Conservation (phyloP, 2,797 vertebrate species). For the Cuniculus paca region DNA sequence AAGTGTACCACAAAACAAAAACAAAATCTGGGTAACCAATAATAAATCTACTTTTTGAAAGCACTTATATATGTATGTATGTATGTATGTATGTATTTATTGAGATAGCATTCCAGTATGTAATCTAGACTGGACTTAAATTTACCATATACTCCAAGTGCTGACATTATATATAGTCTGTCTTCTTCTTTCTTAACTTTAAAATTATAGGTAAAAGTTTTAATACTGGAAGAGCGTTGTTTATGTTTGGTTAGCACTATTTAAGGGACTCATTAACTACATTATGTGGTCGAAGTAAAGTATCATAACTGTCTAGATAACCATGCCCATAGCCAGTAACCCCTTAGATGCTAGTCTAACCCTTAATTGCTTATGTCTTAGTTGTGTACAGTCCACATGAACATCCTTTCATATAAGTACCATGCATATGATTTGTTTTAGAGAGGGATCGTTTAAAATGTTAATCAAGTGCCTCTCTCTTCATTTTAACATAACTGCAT, state of each 20-base stretch:
- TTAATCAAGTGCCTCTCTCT: background rate
- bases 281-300: background rate
- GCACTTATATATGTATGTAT: background rate
- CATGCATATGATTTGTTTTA: slow-evolving; percentile 36
- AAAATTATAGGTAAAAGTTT: slow-evolving; percentile 32
- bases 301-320: background rate
- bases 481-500: slow-evolving; percentile 42
- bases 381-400: background rate
- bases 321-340: background rate
- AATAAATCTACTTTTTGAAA: slow-evolving; percentile 48
- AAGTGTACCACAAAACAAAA: slow-evolving; percentile 21
- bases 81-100: background rate
- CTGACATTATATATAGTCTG: background rate
- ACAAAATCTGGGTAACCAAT: slow-evolving; percentile 13
- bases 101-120: background rate
- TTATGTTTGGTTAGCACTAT: slow-evolving; percentile 51
- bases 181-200: slow-evolving; percentile 30
- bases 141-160: background rate
- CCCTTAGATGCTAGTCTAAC: background rate
- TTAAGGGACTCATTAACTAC: slow-evolving; percentile 31
- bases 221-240: background rate
- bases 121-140: background rate
- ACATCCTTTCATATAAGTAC: background rate
- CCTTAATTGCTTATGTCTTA: background rate
- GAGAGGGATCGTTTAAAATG: slow-evolving; percentile 15